A percentile compares a stretch with the other conserved stretches of the same genome.
Evolutionary conservation across 2,113 vertebrate species (phyloP).

Genomic region (Aegypius monachus): DNA sequence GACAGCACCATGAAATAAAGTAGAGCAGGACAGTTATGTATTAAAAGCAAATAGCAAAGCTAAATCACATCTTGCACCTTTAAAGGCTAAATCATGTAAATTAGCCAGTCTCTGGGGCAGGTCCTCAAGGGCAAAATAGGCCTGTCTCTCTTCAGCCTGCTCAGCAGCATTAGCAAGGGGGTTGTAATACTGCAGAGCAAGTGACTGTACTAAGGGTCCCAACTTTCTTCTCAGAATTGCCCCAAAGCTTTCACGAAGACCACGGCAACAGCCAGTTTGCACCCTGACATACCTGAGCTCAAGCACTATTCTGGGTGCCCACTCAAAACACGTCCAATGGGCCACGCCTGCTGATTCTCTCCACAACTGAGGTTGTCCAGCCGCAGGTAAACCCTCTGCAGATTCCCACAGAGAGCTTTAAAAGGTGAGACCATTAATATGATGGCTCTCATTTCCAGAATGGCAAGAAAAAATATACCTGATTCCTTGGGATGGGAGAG

Average conservation of each 20-base stretch:
- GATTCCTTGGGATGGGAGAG: neutral
- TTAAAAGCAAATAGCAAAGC: neutral
- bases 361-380: neutral
- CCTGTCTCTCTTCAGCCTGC: neutral
- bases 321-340: neutral
- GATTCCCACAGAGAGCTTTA: neutral
- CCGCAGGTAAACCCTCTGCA: neutral
- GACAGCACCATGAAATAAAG: neutral
- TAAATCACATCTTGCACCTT: neutral
- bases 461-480: neutral
- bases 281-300: neutral
- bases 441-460: neutral
- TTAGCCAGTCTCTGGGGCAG: neutral
- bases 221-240: neutral
- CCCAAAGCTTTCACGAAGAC: neutral
- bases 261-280: rapidly evolving
- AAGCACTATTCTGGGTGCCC: neutral
- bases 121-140: neutral
- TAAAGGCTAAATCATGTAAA: neutral
- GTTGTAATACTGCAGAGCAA: neutral
- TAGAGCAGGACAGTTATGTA: neutral
- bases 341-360: neutral
- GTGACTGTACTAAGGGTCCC: neutral
- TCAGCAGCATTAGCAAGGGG: neutral
- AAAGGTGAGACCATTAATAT: neutral